Percentiles rank a stretch among this genome's conserved stretches.
Conservation (phyloP, 2,888 invertebrate genomes). For the Antitype chi region DNA sequence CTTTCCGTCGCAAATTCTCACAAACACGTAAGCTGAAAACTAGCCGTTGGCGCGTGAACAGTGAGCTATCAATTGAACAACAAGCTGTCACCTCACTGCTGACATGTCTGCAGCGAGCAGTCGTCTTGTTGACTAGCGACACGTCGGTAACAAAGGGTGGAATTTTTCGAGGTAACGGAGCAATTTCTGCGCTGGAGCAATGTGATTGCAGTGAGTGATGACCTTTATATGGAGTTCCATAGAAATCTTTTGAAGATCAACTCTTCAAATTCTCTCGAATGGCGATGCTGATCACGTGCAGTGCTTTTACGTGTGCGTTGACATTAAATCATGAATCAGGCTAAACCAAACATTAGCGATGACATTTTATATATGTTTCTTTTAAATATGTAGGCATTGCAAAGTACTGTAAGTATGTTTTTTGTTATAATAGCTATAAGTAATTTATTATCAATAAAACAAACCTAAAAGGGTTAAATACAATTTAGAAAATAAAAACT, state of each 20-base stretch:
- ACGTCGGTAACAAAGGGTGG: too few species aligned
- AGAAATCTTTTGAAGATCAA: background rate
- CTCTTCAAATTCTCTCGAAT: too few species aligned
- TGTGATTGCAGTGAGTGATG: too few species aligned
- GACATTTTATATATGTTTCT: background rate
- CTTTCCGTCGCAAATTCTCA: too few species aligned
- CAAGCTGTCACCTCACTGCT: too few species aligned
- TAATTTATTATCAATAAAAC: background rate
- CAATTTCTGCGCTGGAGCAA: too few species aligned
- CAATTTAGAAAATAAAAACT: background rate
- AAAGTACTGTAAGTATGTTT: background rate
- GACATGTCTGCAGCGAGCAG: too few species aligned
- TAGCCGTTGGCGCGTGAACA: too few species aligned
- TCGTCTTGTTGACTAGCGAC: too few species aligned
- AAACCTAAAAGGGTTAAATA: background rate
- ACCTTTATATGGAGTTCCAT: background rate
- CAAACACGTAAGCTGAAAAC: too few species aligned
- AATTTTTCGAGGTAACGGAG: too few species aligned
- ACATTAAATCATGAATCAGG: background rate
- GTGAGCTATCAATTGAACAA: too few species aligned
- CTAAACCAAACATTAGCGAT: background rate
- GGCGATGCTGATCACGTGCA: background rate
- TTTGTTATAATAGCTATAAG: background rate
- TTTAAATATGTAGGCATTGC: background rate
- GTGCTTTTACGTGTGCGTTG: background rate